Conservation (phyloP, 2,888 invertebrate genomes). For the Drosophila colorata region DNA sequence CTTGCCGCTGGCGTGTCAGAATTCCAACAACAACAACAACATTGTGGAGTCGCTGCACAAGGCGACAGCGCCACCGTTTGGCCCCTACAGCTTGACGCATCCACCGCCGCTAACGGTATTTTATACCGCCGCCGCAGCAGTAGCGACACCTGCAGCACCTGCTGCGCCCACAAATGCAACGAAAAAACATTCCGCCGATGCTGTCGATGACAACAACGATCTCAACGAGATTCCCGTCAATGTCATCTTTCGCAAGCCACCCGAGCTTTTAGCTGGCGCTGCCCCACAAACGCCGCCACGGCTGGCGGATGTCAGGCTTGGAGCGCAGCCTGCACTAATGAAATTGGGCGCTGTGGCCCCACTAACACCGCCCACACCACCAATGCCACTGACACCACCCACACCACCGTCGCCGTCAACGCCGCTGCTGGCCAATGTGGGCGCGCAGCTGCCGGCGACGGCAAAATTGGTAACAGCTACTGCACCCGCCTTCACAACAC, state of each 20-base stretch:
- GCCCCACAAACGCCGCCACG: constrained; percentile 21
- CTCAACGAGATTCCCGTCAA: constrained; percentile 84
- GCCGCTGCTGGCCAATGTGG: constrained; percentile 75
- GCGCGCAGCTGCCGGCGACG: constrained; percentile 30
- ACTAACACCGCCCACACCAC: constrained; percentile 57
- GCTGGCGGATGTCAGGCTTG: constrained; percentile 34
- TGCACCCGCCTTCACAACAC: constrained; percentile 41
- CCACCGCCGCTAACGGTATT: constrained; percentile 75
- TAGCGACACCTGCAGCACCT: neutral
- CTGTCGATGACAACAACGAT: constrained; percentile 72
- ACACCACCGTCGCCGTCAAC: constrained; percentile 9
- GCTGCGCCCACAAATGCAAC: constrained; percentile 16
- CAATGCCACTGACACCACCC: constrained; percentile 6
- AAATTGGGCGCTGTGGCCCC: constrained; percentile 50
- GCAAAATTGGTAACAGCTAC: constrained; percentile 31
- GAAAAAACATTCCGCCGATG: constrained; percentile 82
- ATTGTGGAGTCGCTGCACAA: constrained; percentile 46
- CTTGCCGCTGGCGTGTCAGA: constrained; percentile 64
- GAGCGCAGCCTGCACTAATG: constrained; percentile 8
- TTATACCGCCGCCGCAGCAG: constrained; percentile 29
- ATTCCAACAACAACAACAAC: constrained; percentile 42
- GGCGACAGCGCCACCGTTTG: constrained; percentile 15
- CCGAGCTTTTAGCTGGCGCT: constrained; percentile 23
- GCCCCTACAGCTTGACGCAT: constrained; percentile 52
- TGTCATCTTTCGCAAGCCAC: constrained; percentile 83